Conservation (phyloP, 2,113 vertebrate species). For the cattle (Bos taurus) region DNA sequence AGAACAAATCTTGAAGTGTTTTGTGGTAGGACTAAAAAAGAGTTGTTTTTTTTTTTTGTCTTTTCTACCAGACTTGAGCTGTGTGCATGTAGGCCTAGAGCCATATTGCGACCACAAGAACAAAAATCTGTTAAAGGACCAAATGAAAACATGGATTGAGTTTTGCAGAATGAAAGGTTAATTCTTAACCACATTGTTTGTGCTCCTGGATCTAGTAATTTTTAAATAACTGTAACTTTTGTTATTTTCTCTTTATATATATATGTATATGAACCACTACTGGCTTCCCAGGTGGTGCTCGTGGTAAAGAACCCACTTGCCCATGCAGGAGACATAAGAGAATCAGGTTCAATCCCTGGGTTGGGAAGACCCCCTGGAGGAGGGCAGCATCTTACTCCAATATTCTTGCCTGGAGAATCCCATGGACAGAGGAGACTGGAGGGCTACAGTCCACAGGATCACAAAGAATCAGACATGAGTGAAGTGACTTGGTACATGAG, state of each 20-base stretch:
- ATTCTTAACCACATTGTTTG: neutral
- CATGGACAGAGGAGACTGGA: neutral
- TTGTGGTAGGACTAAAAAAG: neutral
- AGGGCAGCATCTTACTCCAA: neutral
- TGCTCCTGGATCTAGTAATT: neutral
- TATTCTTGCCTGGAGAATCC: neutral
- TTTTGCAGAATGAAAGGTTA: neutral
- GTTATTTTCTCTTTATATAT: rapidly evolving
- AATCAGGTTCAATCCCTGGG: neutral
- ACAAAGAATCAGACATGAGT: neutral
- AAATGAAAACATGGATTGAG: neutral
- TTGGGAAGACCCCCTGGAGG: neutral
- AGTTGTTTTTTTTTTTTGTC: rapidly evolving
- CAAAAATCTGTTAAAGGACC: neutral
- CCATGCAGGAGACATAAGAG: neutral
- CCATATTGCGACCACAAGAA: neutral
- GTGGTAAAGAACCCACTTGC: neutral
- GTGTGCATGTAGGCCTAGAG: neutral
- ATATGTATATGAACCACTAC: neutral
- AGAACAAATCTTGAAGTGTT: neutral
- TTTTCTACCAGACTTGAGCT: neutral
- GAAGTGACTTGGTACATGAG: neutral
- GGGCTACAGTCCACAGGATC: neutral
- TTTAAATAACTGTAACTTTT: neutral
- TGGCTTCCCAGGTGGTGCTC: neutral